Base-by-base conservation (phyloP, 2,113 vertebrate species). In the Ammodytes marinus region DNA sequence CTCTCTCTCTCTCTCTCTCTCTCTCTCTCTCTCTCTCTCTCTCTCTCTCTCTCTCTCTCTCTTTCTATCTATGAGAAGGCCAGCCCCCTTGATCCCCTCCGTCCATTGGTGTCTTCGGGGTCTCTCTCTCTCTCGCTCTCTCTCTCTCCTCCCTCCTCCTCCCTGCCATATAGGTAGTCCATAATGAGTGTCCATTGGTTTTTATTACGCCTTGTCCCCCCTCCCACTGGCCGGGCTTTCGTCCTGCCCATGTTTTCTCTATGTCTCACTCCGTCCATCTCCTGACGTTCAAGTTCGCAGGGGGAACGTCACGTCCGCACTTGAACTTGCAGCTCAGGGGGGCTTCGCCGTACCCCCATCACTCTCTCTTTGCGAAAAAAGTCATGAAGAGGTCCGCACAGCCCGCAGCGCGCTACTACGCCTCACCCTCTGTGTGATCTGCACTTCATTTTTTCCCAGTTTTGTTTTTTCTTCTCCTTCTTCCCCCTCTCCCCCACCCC, bases 261-360 rank as follows among this genome's bases (percentile, higher is more conserved):
- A 93, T 95, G 96, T 96, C 96, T 97, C 95, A 96, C 96, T 97
- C 96, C 95, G 97, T 97, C 96, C 96, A 96, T 96, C 97, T 97
- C 97, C 97, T 97, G 97, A 98, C 98, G 98, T 98, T 98, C 98
- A 99, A 99, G 98, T 99, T 99, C 97, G 97, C 94, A 95, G 96
- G 27, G 27, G 27, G 96, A 96, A 97, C 97, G 97, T 98, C 97
- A 98, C 97, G 97, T 98, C 97, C 97, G 97, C 97, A 98, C 97
- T 99, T 99, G 97, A 98, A 98, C 97, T 98, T 98, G 96, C 97
- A 96, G 97, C 97, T 96, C 96, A 96, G 96, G 96, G 96, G 96
- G 96, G 95, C 96, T 97, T 95, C 95, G 84, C 95, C 93, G 96
- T 96, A 96, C 96, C 96, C 95, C 89, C 94, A 94, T 95, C 92